Evolutionary conservation across 2,888 invertebrate genomes (phyloP).

Genomic region (Pyrrhia umbra): DNA sequence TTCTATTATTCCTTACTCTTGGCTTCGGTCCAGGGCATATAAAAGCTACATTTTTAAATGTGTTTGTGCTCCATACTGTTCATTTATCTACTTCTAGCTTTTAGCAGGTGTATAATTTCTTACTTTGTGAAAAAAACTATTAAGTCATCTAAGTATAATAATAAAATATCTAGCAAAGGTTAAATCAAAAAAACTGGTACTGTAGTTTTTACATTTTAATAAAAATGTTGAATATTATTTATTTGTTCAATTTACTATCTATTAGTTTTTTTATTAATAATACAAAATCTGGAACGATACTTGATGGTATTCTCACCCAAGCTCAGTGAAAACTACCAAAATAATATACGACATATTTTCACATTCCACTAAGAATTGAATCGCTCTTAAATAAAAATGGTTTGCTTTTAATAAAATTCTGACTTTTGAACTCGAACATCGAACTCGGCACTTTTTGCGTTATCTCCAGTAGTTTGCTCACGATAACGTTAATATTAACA

Average conservation of each 20-base stretch:
- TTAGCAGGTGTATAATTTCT: not conserved
- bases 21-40: slow-evolving; percentile 19
- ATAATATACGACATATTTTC: slow-evolving; percentile 24
- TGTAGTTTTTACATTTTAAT: too few species aligned
- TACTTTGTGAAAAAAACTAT: not conserved
- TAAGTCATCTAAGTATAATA: slow-evolving; percentile 1
- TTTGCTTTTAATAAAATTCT: slow-evolving; percentile 44
- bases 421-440: slow-evolving; percentile 34
- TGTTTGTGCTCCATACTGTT: not conserved
- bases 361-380: slow-evolving; percentile 34
- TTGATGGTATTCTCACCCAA: slow-evolving; percentile 6
- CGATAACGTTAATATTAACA: slow-evolving; percentile 52
- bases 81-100: not conserved
- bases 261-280: not conserved
- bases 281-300: slow-evolving; percentile 1
- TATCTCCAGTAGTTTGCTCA: slow-evolving; percentile 45
- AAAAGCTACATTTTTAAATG: not conserved
- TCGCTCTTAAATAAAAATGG: slow-evolving; percentile 35
- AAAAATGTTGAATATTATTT: too few species aligned
- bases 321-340: slow-evolving; percentile 11
- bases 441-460: slow-evolving; percentile 42
- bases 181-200: too few species aligned
- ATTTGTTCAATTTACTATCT: not conserved
- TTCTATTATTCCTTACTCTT: slow-evolving; percentile 2
- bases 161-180: not conserved